Evolutionary conservation across 2,113 vertebrate genomes (phyloP).

Genomic region (Narcine bancroftii): DNA sequence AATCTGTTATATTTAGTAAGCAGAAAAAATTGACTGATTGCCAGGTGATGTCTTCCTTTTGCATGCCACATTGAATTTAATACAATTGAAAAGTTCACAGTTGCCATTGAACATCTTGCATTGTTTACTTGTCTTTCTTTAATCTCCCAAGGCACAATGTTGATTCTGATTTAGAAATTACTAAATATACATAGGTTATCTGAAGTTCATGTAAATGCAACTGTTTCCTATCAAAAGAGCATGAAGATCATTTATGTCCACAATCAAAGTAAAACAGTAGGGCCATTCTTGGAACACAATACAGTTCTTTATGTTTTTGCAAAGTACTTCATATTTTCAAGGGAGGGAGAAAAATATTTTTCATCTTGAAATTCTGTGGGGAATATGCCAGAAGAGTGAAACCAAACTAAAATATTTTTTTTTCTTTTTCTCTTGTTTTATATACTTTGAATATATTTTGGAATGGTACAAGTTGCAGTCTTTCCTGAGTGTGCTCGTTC

Average conservation of each 20-base stretch:
- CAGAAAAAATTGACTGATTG: background rate
- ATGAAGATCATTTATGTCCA: background rate
- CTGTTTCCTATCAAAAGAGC: background rate
- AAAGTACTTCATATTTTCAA: background rate
- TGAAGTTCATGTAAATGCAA: constrained; percentile 12
- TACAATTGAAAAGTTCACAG: background rate
- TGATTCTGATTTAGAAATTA: background rate
- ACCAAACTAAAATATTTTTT: background rate
- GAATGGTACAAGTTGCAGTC: no score
- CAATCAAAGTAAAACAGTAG: no score
- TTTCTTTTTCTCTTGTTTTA: background rate
- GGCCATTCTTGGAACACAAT: background rate
- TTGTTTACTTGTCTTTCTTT: background rate
- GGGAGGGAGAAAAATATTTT: background rate
- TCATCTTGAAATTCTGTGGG: background rate
- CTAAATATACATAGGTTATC: background rate
- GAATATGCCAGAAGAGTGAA: background rate
- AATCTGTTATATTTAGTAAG: background rate
- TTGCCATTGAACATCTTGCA: background rate
- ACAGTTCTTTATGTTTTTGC: background rate
- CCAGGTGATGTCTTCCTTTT: background rate
- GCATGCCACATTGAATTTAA: background rate
- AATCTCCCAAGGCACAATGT: background rate
- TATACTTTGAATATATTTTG: no score
- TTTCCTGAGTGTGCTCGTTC: no score